Evolutionary conservation across 2,888 invertebrate species (phyloP), one percentile per base, ranked within the genome.

Genomic region (Lottia gigantea): DNA sequence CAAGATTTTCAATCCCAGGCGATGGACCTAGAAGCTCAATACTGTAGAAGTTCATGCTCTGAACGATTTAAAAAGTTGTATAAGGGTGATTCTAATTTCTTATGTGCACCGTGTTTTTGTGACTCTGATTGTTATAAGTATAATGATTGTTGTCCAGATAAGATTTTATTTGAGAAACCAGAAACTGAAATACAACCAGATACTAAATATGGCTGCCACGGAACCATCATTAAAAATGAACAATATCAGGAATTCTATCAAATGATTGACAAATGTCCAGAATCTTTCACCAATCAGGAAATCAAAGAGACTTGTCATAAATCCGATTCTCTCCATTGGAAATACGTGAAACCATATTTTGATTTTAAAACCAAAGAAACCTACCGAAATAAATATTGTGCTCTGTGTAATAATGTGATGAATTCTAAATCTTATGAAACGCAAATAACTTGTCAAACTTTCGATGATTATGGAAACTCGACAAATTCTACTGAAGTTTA

Each of bases 301-400:
- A 68, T 49, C 63, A 63, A 16, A 49, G 62, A 25, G 1, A 40
- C 15, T 19, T 55, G 55, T 23, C 23, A 55, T 19, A 55, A 55
- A 23, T 23, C 19, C 0, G 55, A 55, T 23, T 68, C 68, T 45
- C 16, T 23, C 8, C 68, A 68, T 63, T 68, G 68, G 68, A 46
- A 14, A 19, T 68, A 47, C 62, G 12, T 63, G 14, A 46, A 62
- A 23, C 68, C 68, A n/a, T 23, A 26, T 62, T 46, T 47, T 23
- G 55, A 55, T 19, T 63, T 25, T 3, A 25, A 16, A 8, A 25
- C 19, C 7, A 64, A 64, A 16, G 26, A 63, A 31, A 64, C 64
- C 16, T 68, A 68, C 49, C 26, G 68, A 26, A 68, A 68, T 31
- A 62, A 64, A 46, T 68, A 62, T 61, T 68, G 68, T 26, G 68